phyloP scores from a whole-genome alignment of 2,113 vertebrate genomes.

The Tyto alba region DNA sequence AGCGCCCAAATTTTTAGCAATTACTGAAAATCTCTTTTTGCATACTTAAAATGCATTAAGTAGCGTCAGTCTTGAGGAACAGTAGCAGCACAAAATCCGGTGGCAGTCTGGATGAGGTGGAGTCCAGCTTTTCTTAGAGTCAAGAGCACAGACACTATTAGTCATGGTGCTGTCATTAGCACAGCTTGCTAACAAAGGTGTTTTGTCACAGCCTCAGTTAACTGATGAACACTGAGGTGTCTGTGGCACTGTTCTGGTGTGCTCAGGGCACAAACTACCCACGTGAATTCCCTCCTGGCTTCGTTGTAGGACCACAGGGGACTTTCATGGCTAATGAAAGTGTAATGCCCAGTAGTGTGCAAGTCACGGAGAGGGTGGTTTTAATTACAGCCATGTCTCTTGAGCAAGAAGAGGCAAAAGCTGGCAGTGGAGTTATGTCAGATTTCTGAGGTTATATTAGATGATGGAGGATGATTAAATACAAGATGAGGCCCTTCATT shows the following conservation, averaged over 20 bases:
- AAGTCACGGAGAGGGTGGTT: neutral
- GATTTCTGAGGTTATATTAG: neutral
- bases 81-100: rapidly evolving
- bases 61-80: neutral
- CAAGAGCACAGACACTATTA: rapidly evolving
- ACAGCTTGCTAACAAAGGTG: rapidly evolving
- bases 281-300: neutral
- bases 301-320: rapidly evolving
- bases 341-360: rapidly evolving
- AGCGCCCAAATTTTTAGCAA: rapidly evolving
- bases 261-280: neutral
- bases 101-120: rapidly evolving
- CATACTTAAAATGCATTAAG: rapidly evolving
- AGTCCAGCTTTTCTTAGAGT: neutral
- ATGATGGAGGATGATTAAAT: neutral
- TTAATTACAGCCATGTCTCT: neutral
- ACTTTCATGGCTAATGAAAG: neutral
- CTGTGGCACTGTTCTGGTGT: rapidly evolving
- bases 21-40: neutral
- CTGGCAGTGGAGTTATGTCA: neutral
- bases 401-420: neutral
- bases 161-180: neutral
- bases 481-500: neutral
- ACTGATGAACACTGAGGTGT: rapidly evolving
- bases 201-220: rapidly evolving